Conservation (phyloP, 2,113 vertebrate species). For the Protobothrops flavoviridis region DNA sequence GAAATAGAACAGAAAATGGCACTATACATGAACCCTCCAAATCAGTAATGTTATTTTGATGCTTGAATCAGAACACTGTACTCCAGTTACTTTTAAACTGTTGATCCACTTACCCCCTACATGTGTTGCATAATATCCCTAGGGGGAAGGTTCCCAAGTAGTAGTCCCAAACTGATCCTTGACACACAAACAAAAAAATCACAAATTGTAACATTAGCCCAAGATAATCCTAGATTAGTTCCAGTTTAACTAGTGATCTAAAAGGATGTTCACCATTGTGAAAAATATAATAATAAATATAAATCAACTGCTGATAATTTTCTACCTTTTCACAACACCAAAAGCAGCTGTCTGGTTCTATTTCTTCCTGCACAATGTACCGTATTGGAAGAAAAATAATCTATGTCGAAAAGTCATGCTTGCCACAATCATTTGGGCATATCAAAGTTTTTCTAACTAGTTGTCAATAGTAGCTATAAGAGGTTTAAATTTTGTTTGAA, state of each 20-base stretch:
- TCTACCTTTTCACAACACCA: background rate
- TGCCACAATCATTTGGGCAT: background rate
- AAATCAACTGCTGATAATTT: background rate
- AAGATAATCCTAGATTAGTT: background rate
- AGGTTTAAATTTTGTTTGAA: background rate
- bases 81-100: background rate
- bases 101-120: background rate
- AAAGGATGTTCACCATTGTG: background rate
- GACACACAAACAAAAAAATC: background rate
- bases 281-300: background rate
- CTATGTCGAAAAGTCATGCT: background rate
- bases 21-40: background rate
- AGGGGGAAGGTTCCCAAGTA: background rate
- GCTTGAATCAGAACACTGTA: background rate
- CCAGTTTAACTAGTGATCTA: background rate
- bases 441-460: background rate
- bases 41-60: background rate
- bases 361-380: background rate
- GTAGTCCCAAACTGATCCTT: background rate
- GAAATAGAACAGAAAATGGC: background rate
- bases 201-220: background rate
- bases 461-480: background rate
- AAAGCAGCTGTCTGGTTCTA: background rate
- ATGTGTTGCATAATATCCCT: background rate
- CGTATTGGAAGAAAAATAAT: background rate